Percentiles rank a stretch among this genome's conserved stretches.
Conservation (phyloP, 2,888 invertebrate genomes). For the Apodemia duryi region DNA sequence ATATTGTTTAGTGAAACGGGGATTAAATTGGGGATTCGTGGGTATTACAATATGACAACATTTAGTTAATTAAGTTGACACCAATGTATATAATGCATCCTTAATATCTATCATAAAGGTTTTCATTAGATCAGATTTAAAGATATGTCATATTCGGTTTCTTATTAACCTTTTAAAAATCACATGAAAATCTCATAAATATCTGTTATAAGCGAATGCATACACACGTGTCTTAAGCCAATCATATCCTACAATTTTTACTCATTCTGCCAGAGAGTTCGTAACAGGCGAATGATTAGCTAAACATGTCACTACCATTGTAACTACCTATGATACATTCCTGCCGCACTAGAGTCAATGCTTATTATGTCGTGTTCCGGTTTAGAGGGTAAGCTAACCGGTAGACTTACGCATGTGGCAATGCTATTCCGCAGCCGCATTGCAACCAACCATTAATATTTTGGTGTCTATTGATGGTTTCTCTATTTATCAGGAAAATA, state of each 20-base stretch:
- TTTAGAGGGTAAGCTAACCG: no score
- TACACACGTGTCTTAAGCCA: background rate
- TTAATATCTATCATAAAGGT: constrained; percentile 18
- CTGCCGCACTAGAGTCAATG: no score
- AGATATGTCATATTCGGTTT: background rate
- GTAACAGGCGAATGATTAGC: no score
- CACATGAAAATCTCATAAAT: background rate
- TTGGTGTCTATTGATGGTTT: no score
- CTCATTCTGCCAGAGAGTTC: background rate
- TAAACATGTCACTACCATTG: no score
- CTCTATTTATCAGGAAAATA: no score
- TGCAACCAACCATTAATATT: no score
- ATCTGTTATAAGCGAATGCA: background rate
- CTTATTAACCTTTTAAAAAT: background rate
- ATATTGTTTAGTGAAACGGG: constrained; percentile 11
- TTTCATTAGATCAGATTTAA: background rate
- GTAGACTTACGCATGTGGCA: no score
- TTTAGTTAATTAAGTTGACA: constrained; percentile 20
- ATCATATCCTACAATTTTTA: background rate
- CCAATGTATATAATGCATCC: constrained; percentile 24
- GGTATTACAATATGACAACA: constrained; percentile 17
- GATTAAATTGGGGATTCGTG: background rate
- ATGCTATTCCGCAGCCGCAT: no score
- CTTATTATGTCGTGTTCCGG: no score
- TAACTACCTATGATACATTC: no score